Evolutionary conservation across 2,888 invertebrate species (phyloP), one percentile per base, ranked within the genome.

Genomic region (Hymenopus coronatus): DNA sequence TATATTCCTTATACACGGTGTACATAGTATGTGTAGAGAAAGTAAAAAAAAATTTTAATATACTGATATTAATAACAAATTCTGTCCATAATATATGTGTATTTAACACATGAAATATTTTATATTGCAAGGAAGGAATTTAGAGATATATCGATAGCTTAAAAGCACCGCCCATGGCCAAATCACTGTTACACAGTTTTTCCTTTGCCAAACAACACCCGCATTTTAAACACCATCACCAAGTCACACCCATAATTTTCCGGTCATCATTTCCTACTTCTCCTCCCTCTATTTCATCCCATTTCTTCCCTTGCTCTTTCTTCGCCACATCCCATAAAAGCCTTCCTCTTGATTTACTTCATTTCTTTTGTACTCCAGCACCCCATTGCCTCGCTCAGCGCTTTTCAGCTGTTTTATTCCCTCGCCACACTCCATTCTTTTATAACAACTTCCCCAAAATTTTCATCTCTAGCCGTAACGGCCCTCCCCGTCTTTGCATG

Each of bases 271-370:
- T 83, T 83, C 83, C 28, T 14, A 27, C 28, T 83, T 28, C n/a
- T 83, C 83, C n/a, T 83, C 28, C 83, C 28, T 83, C 83, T 83
- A 14, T 28, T 83, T 83, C 83, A 28, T 83, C n/a, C 28, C 83
- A 27, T 83, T 83, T n/a, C 28, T n/a, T 83, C 28, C 83, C 28
- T 82, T 3, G 12, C 28, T 83, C 28, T 28, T 83, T 83, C 83
- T 83, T 83, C 83, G 54, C 54, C 54, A 70, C 25, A 70, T 70
- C 54, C 54, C 54, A 70, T 70, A 70, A 70, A 87, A 87, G 82
- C n/a, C 87, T 87, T 87, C 82, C 28, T 82, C 87, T 82, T 87
- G 87, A 87, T 87, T 87, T 87, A 87, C 87, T 40, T 40, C 82
- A 82, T 87, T 87, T n/a, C 82, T 82, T 87, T 82, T 87, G 87